These are phyloP conservation scores for Boulengeromyrus knoepffleri DNA, from an alignment of 2,113 vertebrate genomes.

Conservation along the genomic window DNA sequence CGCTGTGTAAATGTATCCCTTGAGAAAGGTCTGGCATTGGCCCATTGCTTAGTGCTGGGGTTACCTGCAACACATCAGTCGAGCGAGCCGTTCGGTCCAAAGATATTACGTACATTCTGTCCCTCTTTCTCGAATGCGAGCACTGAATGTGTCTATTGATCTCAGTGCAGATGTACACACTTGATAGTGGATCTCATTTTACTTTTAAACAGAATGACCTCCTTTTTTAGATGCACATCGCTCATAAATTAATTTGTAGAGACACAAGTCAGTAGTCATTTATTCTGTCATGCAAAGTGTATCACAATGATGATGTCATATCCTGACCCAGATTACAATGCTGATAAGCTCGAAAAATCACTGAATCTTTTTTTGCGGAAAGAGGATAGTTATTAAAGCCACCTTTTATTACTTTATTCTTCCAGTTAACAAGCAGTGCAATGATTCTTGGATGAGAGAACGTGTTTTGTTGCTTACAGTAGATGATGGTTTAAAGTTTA, in stretches of 20 bases:
- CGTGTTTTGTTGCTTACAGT: neutral
- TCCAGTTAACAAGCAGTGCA: neutral
- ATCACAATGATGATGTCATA: neutral
- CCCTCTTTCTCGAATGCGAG: neutral
- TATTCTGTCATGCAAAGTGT: neutral
- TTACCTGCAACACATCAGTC: neutral
- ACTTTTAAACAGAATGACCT: neutral
- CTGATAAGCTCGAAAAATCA: neutral
- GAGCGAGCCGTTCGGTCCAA: neutral
- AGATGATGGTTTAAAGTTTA: neutral
- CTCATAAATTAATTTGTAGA: neutral
- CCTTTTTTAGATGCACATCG: neutral
- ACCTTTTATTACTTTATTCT: neutral
- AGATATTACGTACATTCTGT: slow-evolving; percentile 11
- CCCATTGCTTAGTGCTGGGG: neutral
- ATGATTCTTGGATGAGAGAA: neutral
- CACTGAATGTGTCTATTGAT: neutral
- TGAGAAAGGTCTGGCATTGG: neutral
- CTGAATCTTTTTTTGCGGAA: neutral
- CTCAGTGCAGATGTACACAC: neutral
- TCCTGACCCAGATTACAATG: neutral
- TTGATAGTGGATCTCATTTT: neutral
- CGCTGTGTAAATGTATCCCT: neutral
- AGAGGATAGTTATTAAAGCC: neutral
- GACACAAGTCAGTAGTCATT: neutral